Conservation (phyloP, 2,888 invertebrate genomes). For the Callyntrura sp. region DNA sequence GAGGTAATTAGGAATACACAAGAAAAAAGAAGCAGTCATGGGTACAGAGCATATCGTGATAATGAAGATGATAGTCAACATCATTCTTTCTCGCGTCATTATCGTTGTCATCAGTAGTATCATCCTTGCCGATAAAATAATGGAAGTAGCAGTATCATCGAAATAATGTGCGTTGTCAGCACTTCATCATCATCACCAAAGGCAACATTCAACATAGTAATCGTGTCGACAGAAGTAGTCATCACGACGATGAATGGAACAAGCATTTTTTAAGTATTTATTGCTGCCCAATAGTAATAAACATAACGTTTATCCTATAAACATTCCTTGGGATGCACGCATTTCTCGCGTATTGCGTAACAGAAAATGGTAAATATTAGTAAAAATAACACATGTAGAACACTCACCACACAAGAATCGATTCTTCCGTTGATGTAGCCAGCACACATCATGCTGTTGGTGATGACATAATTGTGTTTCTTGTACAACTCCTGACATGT, state of each 20-base stretch:
- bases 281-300: no score
- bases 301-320: no score
- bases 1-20: conserved; percentile 44
- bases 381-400: background rate
- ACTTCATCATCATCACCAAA: conserved; percentile 6
- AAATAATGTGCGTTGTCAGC: conserved; percentile 33
- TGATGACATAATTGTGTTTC: conserved; percentile 78
- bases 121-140: background rate
- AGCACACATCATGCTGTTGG: conserved; percentile 82
- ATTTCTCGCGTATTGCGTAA: background rate
- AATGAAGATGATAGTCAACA: conserved; percentile 6
- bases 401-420: conserved; percentile 82
- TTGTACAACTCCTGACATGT: conserved; percentile 78
- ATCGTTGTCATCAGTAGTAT: conserved; percentile 22
- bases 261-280: no score
- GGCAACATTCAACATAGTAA: background rate
- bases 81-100: background rate
- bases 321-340: background rate
- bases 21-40: background rate
- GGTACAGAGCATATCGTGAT: background rate
- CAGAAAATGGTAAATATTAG: no score
- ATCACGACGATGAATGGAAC: conserved; percentile 3
- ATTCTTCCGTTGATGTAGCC: conserved; percentile 79
- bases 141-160: background rate
- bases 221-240: background rate